A percentile compares a stretch with the other conserved stretches of the same genome.
Conservation (phyloP, 2,797 vertebrate genomes). For the Molossus molossus region DNA sequence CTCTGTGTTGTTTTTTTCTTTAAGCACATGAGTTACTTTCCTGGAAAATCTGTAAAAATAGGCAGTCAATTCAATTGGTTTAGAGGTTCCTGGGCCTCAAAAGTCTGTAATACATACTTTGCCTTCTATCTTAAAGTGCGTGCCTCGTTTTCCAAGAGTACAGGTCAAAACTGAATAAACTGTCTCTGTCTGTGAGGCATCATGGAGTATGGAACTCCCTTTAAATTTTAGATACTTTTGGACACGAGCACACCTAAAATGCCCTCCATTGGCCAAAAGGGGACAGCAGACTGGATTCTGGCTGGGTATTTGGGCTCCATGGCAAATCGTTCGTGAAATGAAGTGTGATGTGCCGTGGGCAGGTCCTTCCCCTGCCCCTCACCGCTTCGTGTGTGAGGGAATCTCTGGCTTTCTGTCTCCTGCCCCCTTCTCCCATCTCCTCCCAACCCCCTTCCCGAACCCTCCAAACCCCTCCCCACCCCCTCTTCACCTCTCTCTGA, state of each 20-base stretch:
- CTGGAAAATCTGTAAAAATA: conserved; percentile 19
- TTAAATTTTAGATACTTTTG: neutral
- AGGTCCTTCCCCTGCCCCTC: conserved; percentile 48
- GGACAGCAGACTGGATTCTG: conserved; percentile 22
- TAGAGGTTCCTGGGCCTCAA: neutral
- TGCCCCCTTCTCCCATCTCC: conserved; percentile 12
- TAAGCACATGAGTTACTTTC: neutral
- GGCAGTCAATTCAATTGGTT: neutral
- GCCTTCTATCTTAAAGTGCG: conserved; percentile 7
- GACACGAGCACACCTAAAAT: neutral
- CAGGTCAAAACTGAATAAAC: neutral
- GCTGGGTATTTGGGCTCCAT: conserved; percentile 6
- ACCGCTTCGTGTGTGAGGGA: conserved; percentile 59
- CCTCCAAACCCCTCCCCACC: neutral
- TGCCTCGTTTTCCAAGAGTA: conserved; percentile 60
- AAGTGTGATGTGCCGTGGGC: conserved; percentile 11
- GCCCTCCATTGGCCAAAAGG: neutral
- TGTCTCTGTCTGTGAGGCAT: neutral
- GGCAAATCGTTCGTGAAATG: conserved; percentile 58
- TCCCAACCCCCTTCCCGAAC: neutral
- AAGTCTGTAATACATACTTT: conserved; percentile 8
- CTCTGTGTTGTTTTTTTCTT: conserved; percentile 1
- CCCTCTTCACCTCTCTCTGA: conserved; percentile 69
- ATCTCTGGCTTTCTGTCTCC: neutral
- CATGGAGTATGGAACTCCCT: neutral